These are phyloP conservation scores for Austrolebias charrua DNA, from an alignment of 2,797 vertebrate genomes.

Conservation along the genomic window DNA sequence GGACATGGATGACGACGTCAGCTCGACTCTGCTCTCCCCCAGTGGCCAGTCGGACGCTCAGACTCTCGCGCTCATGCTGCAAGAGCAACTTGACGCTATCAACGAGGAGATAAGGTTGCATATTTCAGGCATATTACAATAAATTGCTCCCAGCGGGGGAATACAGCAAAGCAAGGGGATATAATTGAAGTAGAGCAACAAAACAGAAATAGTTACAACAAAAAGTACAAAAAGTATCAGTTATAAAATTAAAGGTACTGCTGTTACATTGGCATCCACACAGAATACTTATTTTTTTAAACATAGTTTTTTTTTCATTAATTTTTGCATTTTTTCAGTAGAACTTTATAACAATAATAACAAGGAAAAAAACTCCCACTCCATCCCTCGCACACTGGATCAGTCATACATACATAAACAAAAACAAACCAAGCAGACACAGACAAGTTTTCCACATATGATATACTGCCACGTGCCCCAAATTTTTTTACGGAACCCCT, in stretches of 20 bases:
- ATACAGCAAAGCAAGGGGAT: slow-evolving; percentile 31
- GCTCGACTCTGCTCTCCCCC: slow-evolving; percentile 87
- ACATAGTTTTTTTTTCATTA: too few species aligned
- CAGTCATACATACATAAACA: too few species aligned
- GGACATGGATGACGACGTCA: slow-evolving; percentile 89
- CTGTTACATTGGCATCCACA: neutral
- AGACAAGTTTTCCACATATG: too few species aligned
- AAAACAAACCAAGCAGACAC: too few species aligned
- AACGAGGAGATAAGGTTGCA: slow-evolving; percentile 94
- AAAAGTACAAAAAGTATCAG: slow-evolving; percentile 12
- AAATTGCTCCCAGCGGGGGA: slow-evolving; percentile 25
- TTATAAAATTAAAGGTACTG: slow-evolving; percentile 12
- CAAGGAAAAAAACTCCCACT: too few species aligned
- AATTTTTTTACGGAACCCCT: too few species aligned
- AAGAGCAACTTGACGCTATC: slow-evolving; percentile 95
- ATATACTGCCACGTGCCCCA: too few species aligned
- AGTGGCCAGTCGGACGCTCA: slow-evolving; percentile 93
- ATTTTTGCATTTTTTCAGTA: too few species aligned
- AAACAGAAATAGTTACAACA: slow-evolving; percentile 26
- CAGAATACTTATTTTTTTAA: too few species aligned
- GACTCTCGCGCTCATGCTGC: slow-evolving; percentile 94
- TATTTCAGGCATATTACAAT: slow-evolving; percentile 35
- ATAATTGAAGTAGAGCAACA: slow-evolving; percentile 34
- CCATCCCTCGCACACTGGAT: too few species aligned
- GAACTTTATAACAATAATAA: too few species aligned